phyloP scores from a whole-genome alignment of 2,888 invertebrate genomes.

The Lepidochrysops patricia region DNA sequence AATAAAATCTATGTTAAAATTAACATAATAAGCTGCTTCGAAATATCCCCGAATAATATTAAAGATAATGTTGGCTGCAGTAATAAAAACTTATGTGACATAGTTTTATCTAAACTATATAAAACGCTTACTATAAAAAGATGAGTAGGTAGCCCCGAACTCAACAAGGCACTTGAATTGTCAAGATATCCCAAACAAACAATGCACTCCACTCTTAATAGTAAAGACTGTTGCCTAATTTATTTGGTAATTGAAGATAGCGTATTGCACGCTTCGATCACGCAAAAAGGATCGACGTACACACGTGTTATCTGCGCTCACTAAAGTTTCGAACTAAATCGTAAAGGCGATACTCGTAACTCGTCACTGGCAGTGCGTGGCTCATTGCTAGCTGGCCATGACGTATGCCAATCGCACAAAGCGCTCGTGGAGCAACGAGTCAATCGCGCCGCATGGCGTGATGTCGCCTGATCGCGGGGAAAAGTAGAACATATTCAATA shows the following conservation, averaged over 20 bases:
- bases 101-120: background rate
- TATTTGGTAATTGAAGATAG: conserved; percentile 1
- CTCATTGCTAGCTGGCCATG: conserved; percentile 1
- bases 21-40: background rate
- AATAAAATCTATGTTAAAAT: background rate
- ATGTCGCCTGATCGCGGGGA: conserved; percentile 51
- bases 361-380: background rate
- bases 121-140: background rate
- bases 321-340: conserved; percentile 9
- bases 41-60: background rate
- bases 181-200: conserved; percentile 1
- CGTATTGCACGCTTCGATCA: background rate
- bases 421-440: conserved; percentile 25
- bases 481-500: conserved; percentile 36
- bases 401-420: conserved; percentile 6
- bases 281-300: background rate
- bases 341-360: conserved; percentile 1
- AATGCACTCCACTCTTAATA: conserved; percentile 2
- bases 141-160: background rate
- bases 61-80: background rate
- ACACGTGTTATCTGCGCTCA: conserved; percentile 3
- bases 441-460: conserved; percentile 63
- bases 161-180: background rate
- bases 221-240: background rate
- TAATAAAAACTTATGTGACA: background rate